Evolutionary conservation across 2,888 invertebrate genomes (phyloP), one percentile per base, ranked within the genome.

Genomic region (Apotomis capreana): DNA sequence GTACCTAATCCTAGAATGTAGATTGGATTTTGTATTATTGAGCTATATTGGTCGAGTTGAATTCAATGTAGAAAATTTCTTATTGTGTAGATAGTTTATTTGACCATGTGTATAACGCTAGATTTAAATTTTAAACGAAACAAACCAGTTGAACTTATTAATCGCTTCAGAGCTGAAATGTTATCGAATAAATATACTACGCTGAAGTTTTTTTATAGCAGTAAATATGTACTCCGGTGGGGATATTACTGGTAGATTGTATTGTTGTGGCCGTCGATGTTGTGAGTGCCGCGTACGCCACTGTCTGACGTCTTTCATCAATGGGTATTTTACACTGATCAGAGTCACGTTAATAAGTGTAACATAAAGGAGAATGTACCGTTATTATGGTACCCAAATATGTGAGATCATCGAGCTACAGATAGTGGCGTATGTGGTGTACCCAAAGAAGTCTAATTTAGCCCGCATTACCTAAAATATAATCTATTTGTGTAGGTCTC

Each of bases 241-340:
- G 59, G 36, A 64, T 72, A 83, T 60, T 65, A 74, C 79, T 78
- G 78, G 83, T 86, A 84, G 81, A 77, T 81, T 79, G 69, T 85
- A 83, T 84, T 86, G 83, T 87, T 86, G 84, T 81, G 81, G 77
- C 78, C 77, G 72, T 78, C 78, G 73, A 83, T 86, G 85, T 86
- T 87, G 76, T 81, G 57, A 75, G 70, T 74, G 70, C 68, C 73
- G 67, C 68, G 58, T 44, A 70, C 58, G 2, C 26, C 63, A 52
- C 69, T 70, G 69, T 70, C 52, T 52, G 51, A 40, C 51, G 54
- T 44, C 5, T 8, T 49, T n/a, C 0, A 37, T 6, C 46, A 57
- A 36, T 6, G 12, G 6, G 15, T 8, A 26, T 44, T 10, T 40
- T 54, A 6, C 10, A 12, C 40, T n/a, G 15, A 40, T 6, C 6